Percentiles rank a stretch among this genome's conserved stretches.
Evolutionary conservation across 1,140 invertebrate genomes (phyloP).

Genomic region (Microplitis mediator): DNA sequence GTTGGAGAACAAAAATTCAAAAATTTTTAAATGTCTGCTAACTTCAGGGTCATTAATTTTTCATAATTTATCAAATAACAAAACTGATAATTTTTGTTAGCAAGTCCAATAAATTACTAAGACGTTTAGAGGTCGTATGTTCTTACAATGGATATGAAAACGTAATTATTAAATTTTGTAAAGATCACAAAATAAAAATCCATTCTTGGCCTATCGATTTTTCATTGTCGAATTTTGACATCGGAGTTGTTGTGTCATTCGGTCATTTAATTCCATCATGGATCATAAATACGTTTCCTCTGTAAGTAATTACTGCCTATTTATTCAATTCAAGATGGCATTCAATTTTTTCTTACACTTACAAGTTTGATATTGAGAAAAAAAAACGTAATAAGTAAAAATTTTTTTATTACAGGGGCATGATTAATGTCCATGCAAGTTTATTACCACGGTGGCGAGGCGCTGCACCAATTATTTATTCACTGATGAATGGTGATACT

Average conservation of each 20-base stretch:
- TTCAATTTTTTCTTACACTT: not conserved
- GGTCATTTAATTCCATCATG: constrained; percentile 71
- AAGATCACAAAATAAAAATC: constrained; percentile 58
- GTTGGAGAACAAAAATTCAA: too few species aligned
- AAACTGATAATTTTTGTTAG: constrained; percentile 30
- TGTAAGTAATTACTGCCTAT: constrained; percentile 59
- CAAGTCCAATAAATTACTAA: constrained; percentile 36
- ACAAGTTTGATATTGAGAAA: not conserved
- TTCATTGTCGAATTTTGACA: constrained; percentile 60
- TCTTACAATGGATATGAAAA: constrained; percentile 62
- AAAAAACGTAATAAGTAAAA: not conserved
- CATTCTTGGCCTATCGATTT: constrained; percentile 65
- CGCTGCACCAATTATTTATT: constrained; percentile 83
- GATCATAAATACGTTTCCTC: constrained; percentile 69
- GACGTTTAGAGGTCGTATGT: constrained; percentile 67
- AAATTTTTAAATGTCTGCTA: constrained; percentile 6
- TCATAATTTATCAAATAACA: constrained; percentile 19
- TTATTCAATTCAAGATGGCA: not conserved
- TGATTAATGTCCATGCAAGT: constrained; percentile 91
- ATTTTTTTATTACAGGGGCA: constrained; percentile 73
- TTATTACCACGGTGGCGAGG: constrained; percentile 92
- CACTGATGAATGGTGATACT: constrained; percentile 82
- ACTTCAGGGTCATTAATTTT: too few species aligned
- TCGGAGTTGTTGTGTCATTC: constrained; percentile 76
- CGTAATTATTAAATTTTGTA: constrained; percentile 63